Evolutionary conservation across 2,113 vertebrate genomes (phyloP).

Genomic region (Baryphthengus martii): DNA sequence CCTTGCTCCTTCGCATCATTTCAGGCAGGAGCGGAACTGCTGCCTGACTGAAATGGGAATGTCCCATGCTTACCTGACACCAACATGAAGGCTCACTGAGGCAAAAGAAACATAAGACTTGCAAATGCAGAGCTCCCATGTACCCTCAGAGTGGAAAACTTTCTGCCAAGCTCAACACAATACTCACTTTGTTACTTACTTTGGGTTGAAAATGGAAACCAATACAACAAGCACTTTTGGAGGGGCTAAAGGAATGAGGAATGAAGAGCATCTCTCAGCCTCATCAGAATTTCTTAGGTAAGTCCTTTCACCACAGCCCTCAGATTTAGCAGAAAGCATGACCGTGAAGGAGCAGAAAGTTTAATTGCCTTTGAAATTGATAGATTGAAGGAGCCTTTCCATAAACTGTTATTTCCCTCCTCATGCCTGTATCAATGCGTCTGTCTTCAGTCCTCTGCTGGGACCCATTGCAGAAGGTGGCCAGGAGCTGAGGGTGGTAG

Average conservation of each 20-base stretch:
- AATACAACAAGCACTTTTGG: not conserved
- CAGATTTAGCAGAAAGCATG: not conserved
- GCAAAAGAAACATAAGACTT: not conserved
- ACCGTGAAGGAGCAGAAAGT: not conserved
- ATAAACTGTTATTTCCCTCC: not conserved
- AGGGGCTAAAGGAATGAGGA: not conserved
- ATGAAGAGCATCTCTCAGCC: not conserved
- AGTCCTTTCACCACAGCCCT: not conserved
- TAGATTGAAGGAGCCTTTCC: not conserved
- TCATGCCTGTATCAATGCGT: not conserved
- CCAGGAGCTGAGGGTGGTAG: fast-evolving
- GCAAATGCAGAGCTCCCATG: not conserved
- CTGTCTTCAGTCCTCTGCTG: not conserved
- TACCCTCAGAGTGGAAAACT: not conserved
- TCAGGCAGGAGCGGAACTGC: not conserved
- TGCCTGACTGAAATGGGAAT: not conserved
- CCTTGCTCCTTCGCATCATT: not conserved
- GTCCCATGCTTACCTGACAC: not conserved
- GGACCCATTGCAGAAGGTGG: not conserved
- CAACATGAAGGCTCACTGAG: fast-evolving
- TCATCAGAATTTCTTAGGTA: not conserved
- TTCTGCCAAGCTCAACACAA: not conserved
- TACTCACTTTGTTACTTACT: not conserved
- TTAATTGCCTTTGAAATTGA: not conserved
- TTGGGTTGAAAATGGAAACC: not conserved